Conservation (phyloP, 2,113 vertebrate genomes). For the Ranitomeya variabilis region DNA sequence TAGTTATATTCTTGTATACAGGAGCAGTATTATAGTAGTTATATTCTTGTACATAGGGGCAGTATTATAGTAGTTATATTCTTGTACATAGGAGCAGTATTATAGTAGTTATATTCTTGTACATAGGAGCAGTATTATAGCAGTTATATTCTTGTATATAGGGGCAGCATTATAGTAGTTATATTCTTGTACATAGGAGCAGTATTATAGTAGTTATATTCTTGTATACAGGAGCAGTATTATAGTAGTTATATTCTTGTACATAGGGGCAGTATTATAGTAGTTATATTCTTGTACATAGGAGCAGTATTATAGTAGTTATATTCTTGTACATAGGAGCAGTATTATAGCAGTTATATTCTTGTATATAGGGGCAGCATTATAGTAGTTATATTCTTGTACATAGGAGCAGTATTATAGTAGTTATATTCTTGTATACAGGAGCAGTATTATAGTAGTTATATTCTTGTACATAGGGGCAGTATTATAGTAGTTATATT, state of each 20-base stretch:
- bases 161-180: too few species aligned
- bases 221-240: too few species aligned
- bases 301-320: slow-evolving; percentile 5
- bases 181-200: neutral
- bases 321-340: neutral
- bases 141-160: neutral
- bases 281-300: neutral
- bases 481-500: neutral
- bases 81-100: neutral
- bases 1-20: too few species aligned
- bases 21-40: neutral
- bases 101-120: neutral
- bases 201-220: neutral
- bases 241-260: too few species aligned
- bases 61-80: neutral
- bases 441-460: too few species aligned
- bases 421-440: neutral
- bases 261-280: neutral
- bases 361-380: neutral
- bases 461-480: too few species aligned
- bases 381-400: slow-evolving; percentile 6
- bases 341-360: slow-evolving; percentile 2
- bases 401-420: neutral
- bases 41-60: neutral
- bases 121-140: neutral